Percentiles rank a stretch among this genome's conserved stretches.
Evolutionary conservation across 2,888 invertebrate species (phyloP).

Genomic region (Agrotis exclamationis): DNA sequence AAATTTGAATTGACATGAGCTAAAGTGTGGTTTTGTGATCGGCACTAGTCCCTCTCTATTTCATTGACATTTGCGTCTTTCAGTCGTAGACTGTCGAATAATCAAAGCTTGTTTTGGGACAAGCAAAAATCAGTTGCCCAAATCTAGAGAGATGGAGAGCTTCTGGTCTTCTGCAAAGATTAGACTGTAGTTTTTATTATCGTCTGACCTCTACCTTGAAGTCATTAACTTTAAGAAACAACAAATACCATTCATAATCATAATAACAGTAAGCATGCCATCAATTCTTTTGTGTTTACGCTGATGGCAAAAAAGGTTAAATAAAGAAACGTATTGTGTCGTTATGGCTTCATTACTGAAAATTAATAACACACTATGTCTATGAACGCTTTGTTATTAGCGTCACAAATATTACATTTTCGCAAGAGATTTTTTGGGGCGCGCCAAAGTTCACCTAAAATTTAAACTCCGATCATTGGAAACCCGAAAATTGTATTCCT

Average conservation of each 20-base stretch:
- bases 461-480: no score
- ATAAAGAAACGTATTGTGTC: neutral
- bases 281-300: constrained; percentile 3
- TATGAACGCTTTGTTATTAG: neutral
- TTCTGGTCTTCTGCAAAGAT: neutral
- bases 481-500: no score
- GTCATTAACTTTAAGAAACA: neutral
- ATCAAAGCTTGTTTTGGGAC: neutral
- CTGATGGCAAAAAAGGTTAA: neutral
- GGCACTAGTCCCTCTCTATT: neutral
- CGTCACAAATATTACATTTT: neutral
- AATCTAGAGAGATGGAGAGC: neutral
- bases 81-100: neutral
- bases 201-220: constrained; percentile 2
- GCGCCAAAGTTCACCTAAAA: no score
- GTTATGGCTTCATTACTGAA: neutral
- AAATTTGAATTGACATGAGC: no score
- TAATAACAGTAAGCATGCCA: neutral
- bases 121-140: neutral
- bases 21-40: no score
- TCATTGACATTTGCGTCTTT: neutral
- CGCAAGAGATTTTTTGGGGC: no score
- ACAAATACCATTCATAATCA: neutral
- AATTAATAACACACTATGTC: constrained; percentile 7
- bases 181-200: neutral